Evolutionary conservation across 2,888 invertebrate species (phyloP), one percentile per base, ranked within the genome.

Genomic region (Drosophila testacea): DNA sequence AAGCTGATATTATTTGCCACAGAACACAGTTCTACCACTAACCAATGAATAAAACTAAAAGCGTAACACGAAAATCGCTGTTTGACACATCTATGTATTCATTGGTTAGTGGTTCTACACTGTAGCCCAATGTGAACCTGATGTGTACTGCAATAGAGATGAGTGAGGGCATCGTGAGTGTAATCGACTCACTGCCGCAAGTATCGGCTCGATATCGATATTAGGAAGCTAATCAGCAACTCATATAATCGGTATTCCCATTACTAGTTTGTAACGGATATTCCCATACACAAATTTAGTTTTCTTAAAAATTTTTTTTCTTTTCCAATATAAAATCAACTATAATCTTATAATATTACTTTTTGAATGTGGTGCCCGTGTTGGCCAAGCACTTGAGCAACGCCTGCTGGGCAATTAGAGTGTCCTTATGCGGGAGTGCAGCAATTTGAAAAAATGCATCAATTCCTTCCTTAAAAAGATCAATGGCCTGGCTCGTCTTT

Each of bases 401-500:
- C 0, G 95, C 94, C 84, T 96, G 96, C 91, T 96, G 96, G 0
- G 95, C 96, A 32, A 95, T 91, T 51, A 96, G 94, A 0, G 95
- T 95, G 65, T 95, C 95, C 46, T 94, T 94, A 76, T 96, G 95
- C 0, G 96, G 96, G 0, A 95, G 93, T 0, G 92, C 92, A 0
- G 95, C 96, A 28, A 95, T 92, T 60, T 94, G 93, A 83, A 95
- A 94, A 92, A 95, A 96, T 52, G 91, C 85, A 79, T 95, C 94
- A 6, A 96, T 93, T 0, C 94, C 95, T 16, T 93, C 91, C 59
- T 93, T 93, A 28, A 96, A 93, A 0, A 93, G 88, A 3, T 91
- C 86, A 11, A 94, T 94, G 0, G 96, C 96, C 64, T 94, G 93
- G 11, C 91, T 88, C 0, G 93, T 90, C 10, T 93, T 91, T 74